Percentiles rank a stretch among this genome's conserved stretches.
Conservation (phyloP, 2,888 invertebrate species). For the Macroteleia sp. region DNA sequence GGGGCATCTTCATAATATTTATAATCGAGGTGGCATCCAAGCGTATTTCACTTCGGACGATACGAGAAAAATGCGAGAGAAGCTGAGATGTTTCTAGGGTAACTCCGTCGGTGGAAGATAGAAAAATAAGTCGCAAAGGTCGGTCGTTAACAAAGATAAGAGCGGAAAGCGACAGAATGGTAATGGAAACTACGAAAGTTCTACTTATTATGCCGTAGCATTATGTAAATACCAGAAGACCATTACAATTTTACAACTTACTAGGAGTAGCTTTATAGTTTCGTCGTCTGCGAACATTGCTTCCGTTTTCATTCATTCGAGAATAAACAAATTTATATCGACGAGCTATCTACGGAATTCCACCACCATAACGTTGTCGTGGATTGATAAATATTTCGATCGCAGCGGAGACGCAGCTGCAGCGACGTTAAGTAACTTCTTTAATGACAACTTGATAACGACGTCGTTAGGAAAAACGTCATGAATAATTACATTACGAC, state of each 20-base stretch:
- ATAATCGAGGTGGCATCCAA: no score
- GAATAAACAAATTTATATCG: slow-evolving; percentile 50
- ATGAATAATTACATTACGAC: slow-evolving; percentile 16
- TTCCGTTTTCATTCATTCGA: slow-evolving; percentile 35
- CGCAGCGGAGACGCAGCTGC: not conserved
- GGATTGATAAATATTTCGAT: slow-evolving; percentile 16
- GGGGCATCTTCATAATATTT: no score
- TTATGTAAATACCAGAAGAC: slow-evolving; percentile 82
- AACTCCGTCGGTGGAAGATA: no score
- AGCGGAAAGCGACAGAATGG: slow-evolving; percentile 72
- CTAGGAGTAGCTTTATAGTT: slow-evolving; percentile 80
- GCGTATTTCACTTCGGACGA: slow-evolving; percentile 31
- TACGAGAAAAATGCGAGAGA: no score
- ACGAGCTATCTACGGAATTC: not conserved
- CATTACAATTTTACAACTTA: slow-evolving; percentile 82
- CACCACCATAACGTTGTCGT: not conserved
- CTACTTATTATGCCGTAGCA: slow-evolving; percentile 80
- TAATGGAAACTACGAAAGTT: slow-evolving; percentile 78
- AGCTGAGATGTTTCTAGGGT: no score
- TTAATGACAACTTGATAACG: slow-evolving; percentile 14
- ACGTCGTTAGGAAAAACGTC: slow-evolving; percentile 9
- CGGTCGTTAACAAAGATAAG: slow-evolving; percentile 77
- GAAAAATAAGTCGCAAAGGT: slow-evolving; percentile 70
- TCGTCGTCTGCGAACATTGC: slow-evolving; percentile 70
- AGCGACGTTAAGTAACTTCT: not conserved